Evolutionary conservation across 2,797 vertebrate genomes (phyloP).

Genomic region (Hippocampus kuda): DNA sequence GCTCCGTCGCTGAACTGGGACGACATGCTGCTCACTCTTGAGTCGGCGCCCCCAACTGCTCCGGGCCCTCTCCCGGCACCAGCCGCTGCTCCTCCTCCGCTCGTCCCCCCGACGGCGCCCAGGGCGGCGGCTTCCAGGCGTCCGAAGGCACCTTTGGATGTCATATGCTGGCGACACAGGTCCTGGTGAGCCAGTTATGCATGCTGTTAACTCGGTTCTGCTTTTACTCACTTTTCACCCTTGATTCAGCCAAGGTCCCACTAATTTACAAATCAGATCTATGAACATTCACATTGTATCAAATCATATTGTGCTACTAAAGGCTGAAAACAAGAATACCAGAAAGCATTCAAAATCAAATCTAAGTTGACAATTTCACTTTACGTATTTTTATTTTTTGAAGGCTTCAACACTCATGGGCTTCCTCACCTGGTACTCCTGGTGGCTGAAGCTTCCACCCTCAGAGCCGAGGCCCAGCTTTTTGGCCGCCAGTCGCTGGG

Average conservation of each 20-base stretch:
- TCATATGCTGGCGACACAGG: slow-evolving; percentile 96
- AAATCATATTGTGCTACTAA: no score
- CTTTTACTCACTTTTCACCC: not conserved
- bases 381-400: no score
- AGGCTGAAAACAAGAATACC: not conserved
- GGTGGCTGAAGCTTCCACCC: slow-evolving; percentile 78
- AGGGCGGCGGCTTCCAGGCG: slow-evolving; percentile 66
- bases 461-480: slow-evolving; percentile 83
- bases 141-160: slow-evolving; percentile 81
- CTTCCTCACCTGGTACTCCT: slow-evolving; percentile 84
- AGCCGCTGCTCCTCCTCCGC: slow-evolving; percentile 14
- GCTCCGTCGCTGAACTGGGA: slow-evolving; percentile 94
- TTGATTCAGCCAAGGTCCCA: not conserved
- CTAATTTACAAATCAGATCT: no score
- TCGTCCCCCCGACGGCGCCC: slow-evolving; percentile 47
- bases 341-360: not conserved
- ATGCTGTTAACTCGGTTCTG: not conserved
- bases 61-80: slow-evolving; percentile 16
- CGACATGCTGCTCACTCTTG: slow-evolving; percentile 89
- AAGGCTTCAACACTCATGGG: not conserved
- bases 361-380: no score
- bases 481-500: slow-evolving; percentile 77
- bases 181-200: slow-evolving; percentile 68
- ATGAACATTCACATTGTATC: no score
- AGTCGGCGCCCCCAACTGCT: slow-evolving; percentile 60